Base-by-base conservation (phyloP, 2,797 vertebrate genomes). In the Coccyzus lansbergi region DNA sequence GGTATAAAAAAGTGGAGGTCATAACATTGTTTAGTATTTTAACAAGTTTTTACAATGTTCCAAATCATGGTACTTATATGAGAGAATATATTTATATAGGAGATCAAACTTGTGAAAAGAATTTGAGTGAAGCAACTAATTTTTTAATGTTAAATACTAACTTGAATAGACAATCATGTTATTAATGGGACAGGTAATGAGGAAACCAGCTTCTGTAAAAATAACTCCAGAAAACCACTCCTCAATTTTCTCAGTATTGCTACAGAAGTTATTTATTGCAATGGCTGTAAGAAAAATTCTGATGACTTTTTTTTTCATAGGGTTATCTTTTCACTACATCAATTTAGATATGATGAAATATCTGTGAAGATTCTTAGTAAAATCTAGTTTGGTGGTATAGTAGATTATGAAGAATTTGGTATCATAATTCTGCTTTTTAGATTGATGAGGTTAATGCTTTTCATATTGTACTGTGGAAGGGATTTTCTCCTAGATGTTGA, bases 371-470 rank as follows among this genome's bases (percentile, higher is more conserved):
- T 34, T 59, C 28, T 26, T 51, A 10, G 15, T 46, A 82, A 79
- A 51, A 10, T 44, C 52, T 42, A 40, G 6, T 53, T 10, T 38
- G 20, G 34, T 79, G 38, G 21, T 72, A 58, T 44, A 59, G 29
- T 29, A 62, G 40, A 36, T 51, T 74, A 64, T 94, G 69, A 71
- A 86, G 51, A 68, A 74, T 88, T 94, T 95, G 58, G 81, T 75
- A 90, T 18, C 36, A 26, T 44, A 72, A 34, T 71, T 72, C 31
- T 49, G 13, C 36, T 36, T 68, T 83, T 90, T 92, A 79, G 42
- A n/a, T 24, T 38, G 34, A 17, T 87, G 63, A 92, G 36, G 86
- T 93, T 84, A 94, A 78, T 93, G 36, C 29, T 92, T 86, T 77
- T 21, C 15, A 34, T 60, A 31, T 79, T 75, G 18, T 31, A 62